Evolutionary conservation across 1,140 invertebrate species (phyloP).

Genomic region (Acromyrmex echinatior): DNA sequence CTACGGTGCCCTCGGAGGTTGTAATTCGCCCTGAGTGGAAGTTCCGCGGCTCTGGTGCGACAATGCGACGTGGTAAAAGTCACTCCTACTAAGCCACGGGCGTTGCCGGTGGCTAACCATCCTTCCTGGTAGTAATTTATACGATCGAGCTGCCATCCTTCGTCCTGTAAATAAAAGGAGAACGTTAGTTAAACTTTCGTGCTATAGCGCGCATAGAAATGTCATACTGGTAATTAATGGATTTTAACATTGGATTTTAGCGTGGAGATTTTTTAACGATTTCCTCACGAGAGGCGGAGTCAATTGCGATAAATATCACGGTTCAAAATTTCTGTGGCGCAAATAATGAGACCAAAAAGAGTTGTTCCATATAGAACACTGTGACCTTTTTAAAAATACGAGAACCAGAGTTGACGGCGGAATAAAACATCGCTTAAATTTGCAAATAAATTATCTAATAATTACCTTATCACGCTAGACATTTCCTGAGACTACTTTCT

Average conservation of each 20-base stretch:
- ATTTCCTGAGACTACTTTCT: background rate
- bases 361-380: background rate
- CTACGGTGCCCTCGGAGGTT: conserved; percentile 98
- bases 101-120: conserved; percentile 98
- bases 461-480: background rate
- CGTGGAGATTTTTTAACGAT: conserved; percentile 21
- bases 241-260: background rate
- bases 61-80: conserved; percentile 98
- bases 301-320: conserved; percentile 2
- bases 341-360: background rate
- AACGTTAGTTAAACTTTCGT: conserved; percentile 27
- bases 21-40: conserved; percentile 97
- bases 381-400: conserved; percentile 12
- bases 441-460: background rate
- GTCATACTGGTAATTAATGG: background rate
- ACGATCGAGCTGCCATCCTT: conserved; percentile 97
- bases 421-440: background rate
- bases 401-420: background rate
- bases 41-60: conserved; percentile 91
- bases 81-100: conserved; percentile 97
- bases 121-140: conserved; percentile 99
- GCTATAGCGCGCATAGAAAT: background rate
- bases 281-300: background rate
- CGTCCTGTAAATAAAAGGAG: conserved; percentile 89
- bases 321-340: conserved; percentile 12